A percentile compares a stretch with the other conserved stretches of the same genome.
These are phyloP conservation scores for Polietes domitor DNA, from an alignment of 2,888 invertebrate species.

Conservation along the genomic window DNA sequence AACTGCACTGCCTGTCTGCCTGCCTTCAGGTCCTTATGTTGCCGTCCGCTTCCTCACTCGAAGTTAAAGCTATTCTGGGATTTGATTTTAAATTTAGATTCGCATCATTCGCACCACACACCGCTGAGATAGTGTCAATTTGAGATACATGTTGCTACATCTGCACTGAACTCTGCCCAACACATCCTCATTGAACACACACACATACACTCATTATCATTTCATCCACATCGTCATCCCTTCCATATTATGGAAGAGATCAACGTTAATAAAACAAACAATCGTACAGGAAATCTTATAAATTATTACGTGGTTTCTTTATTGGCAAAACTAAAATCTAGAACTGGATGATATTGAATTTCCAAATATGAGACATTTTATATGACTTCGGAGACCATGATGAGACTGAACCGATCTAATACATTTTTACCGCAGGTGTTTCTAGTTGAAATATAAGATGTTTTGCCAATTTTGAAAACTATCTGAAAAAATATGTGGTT, in stretches of 20 bases:
- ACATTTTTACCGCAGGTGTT: too few species aligned
- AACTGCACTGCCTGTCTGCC: background rate
- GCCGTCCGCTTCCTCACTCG: background rate
- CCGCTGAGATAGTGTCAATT: slow-evolving; percentile 44
- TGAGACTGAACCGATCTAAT: too few species aligned
- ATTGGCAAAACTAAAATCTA: background rate
- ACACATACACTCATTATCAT: background rate
- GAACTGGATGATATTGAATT: slow-evolving; percentile 10
- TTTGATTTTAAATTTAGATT: slow-evolving; percentile 45
- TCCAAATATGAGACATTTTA: background rate
- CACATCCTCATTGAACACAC: background rate
- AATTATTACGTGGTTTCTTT: background rate
- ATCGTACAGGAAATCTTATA: background rate
- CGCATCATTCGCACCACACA: slow-evolving; percentile 25
- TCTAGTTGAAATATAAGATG: too few species aligned
- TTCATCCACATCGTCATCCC: background rate
- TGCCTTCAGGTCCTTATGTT: slow-evolving; percentile 20
- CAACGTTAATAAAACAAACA: background rate
- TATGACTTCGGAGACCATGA: background rate
- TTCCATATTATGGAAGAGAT: background rate
- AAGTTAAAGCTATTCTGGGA: slow-evolving; percentile 2
- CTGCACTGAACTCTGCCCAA: background rate
- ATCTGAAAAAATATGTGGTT: too few species aligned
- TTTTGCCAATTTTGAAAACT: too few species aligned
- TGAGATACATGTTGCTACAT: slow-evolving; percentile 37